Evolutionary conservation across 2,888 invertebrate species (phyloP).

Genomic region (Ramazzottius varieornatus): DNA sequence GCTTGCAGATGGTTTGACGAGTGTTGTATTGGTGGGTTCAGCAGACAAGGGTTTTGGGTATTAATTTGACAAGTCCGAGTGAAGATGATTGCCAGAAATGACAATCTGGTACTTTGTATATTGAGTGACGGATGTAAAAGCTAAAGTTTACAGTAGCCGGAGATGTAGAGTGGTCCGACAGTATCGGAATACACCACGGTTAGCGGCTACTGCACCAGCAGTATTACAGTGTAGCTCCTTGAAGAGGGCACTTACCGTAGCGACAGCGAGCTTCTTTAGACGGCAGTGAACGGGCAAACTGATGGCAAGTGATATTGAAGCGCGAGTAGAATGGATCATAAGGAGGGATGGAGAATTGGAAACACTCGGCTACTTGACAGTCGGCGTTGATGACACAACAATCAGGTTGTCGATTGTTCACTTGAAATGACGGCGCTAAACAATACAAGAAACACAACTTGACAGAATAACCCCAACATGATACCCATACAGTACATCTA

Average conservation of each 20-base stretch:
- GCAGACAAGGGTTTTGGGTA: no score
- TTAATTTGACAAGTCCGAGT: no score
- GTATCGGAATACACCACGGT: background rate
- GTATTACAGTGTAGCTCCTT: no score
- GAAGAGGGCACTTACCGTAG: background rate
- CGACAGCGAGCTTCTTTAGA: constrained; percentile 1
- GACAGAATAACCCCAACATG: background rate
- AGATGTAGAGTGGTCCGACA: no score
- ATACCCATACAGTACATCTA: no score
- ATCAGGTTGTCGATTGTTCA: background rate
- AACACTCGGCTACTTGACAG: constrained; percentile 2
- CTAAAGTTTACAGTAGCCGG: no score
- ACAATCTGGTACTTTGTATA: no score
- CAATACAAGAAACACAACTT: background rate
- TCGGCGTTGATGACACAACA: background rate
- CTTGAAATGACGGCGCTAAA: background rate
- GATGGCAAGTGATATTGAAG: constrained; percentile 3
- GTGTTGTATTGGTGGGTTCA: no score
- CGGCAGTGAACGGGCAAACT: constrained; percentile 2
- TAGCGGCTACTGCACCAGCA: background rate
- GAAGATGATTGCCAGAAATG: no score
- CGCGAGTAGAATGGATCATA: constrained; percentile 2
- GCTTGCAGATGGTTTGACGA: no score
- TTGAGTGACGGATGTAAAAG: no score
- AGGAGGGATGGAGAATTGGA: constrained; percentile 1